These are phyloP conservation scores for Drosophila novamexicana DNA, from an alignment of 1,140 invertebrate species.

Conservation along the genomic window DNA sequence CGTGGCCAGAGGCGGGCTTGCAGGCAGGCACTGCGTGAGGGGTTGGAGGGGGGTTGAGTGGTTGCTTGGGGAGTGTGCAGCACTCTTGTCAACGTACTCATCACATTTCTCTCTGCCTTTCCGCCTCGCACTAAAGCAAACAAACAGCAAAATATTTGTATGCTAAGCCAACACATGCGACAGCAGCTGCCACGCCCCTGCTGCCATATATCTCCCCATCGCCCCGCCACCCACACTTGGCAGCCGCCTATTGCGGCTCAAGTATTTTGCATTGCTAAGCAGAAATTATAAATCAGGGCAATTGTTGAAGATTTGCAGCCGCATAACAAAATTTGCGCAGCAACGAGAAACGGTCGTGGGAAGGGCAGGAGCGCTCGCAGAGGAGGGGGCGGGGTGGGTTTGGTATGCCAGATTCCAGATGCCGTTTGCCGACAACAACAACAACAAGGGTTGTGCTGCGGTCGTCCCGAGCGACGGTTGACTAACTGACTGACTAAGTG, in stretches of 20 bases:
- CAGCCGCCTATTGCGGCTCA: constrained; percentile 67
- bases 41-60: not conserved
- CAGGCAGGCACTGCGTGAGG: not conserved
- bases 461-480: constrained; percentile 21
- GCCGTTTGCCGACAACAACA: constrained; percentile 20
- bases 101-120: constrained; percentile 52
- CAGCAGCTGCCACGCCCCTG: constrained; percentile 60
- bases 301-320: constrained; percentile 82
- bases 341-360: not conserved
- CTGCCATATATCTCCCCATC: not conserved
- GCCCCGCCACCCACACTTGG: constrained; percentile 7
- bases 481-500: constrained; percentile 49
- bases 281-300: constrained; percentile 83
- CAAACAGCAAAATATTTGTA: constrained; percentile 83
- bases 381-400: not conserved
- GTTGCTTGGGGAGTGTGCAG: constrained; percentile 35
- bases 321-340: constrained; percentile 74
- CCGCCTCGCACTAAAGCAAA: constrained; percentile 70
- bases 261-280: constrained; percentile 83
- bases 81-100: constrained; percentile 76
- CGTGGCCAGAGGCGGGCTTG: not conserved
- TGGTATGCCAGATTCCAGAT: constrained; percentile 22
- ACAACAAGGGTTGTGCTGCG: constrained; percentile 8
- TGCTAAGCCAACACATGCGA: constrained; percentile 82
- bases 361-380: not conserved